phyloP scores from a whole-genome alignment of 2,113 vertebrate species.

The Nymphicus hollandicus region DNA sequence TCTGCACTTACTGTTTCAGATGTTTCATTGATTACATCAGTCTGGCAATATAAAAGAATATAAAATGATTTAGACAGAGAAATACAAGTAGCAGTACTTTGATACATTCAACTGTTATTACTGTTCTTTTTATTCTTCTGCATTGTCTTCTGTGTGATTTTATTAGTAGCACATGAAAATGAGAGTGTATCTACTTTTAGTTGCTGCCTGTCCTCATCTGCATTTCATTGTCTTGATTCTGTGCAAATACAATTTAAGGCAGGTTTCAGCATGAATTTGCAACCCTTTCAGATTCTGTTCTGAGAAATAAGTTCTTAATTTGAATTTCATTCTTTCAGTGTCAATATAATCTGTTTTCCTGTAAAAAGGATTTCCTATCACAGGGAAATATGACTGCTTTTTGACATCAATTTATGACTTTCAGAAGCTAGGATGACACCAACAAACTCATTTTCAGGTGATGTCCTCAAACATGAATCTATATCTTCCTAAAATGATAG shows the following conservation, averaged over 20 bases:
- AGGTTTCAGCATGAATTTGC: neutral
- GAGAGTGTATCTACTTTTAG: neutral
- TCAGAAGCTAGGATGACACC: neutral
- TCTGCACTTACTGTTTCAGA: neutral
- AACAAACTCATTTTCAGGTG: neutral
- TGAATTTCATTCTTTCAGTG: neutral
- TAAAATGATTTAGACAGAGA: neutral
- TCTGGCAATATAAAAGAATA: neutral
- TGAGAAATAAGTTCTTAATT: neutral
- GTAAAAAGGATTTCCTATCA: neutral
- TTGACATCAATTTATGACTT: neutral
- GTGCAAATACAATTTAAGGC: neutral
- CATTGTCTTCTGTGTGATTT: neutral
- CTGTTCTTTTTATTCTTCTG: neutral
- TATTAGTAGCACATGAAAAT: neutral
- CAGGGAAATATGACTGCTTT: neutral
- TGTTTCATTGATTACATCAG: neutral
- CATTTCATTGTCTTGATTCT: neutral
- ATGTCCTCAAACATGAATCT: neutral
- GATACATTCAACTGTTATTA: neutral
- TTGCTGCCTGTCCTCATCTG: neutral
- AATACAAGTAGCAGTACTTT: neutral
- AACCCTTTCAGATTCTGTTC: neutral
- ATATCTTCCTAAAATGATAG: neutral
- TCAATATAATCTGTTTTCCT: neutral